Evolutionary conservation across 2,113 vertebrate species (phyloP).

Genomic region (Delphinus delphis): DNA sequence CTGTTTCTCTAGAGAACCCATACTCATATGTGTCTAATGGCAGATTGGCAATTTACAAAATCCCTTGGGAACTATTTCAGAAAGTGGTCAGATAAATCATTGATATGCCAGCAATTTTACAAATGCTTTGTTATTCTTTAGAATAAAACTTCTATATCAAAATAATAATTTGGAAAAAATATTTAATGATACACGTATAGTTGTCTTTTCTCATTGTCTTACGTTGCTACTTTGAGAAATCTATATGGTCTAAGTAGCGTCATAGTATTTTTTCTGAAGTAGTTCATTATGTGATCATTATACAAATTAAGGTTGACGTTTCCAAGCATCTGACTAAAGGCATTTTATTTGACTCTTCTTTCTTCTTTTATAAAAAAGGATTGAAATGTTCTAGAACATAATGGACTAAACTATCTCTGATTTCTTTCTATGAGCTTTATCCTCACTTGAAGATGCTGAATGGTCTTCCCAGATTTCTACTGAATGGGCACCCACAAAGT

Average conservation of each 20-base stretch:
- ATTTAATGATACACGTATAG: neutral
- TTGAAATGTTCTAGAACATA: neutral
- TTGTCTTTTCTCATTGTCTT: neutral
- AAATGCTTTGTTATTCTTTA: neutral
- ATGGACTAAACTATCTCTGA: neutral
- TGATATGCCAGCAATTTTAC: neutral
- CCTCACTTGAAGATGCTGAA: neutral
- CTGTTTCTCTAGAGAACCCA: neutral
- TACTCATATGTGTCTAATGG: neutral
- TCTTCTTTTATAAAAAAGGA: neutral
- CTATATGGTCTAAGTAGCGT: neutral
- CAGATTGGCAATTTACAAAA: neutral
- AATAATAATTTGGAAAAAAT: neutral
- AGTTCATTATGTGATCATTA: neutral
- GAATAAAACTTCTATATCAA: neutral
- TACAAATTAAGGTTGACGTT: neutral
- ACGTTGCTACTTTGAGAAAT: neutral
- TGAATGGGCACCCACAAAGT: neutral
- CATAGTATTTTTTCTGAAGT: neutral
- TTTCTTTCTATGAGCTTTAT: conserved; percentile 11
- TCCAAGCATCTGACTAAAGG: neutral
- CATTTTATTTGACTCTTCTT: neutral
- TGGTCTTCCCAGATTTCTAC: neutral
- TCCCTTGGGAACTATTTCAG: neutral
- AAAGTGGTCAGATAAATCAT: neutral